phyloP scores from a whole-genome alignment of 1,140 invertebrate genomes.

The Pachypeltis micranthus region DNA sequence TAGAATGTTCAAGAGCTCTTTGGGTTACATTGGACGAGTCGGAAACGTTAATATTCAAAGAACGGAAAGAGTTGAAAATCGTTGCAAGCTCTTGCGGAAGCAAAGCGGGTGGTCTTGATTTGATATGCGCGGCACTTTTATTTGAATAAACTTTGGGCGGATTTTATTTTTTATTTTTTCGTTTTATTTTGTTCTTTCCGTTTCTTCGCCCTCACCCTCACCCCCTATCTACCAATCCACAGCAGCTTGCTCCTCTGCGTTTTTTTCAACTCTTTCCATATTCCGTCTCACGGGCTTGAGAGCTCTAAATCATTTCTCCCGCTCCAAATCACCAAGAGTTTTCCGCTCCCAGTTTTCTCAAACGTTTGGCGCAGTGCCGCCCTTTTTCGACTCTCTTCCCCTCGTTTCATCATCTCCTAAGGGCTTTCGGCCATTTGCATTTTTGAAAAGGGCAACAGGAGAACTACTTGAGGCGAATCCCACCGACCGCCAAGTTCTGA shows the following conservation, averaged over 20 bases:
- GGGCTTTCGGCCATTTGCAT: not conserved
- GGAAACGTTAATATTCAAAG: not conserved
- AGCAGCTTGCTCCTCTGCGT: not conserved
- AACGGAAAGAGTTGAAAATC: conserved; percentile 1
- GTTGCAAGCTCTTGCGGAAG: not conserved
- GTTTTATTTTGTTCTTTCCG: no score
- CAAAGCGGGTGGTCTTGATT: not conserved
- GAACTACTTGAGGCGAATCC: not conserved
- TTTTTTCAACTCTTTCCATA: not conserved
- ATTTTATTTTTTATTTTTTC: conserved; percentile 4
- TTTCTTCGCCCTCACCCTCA: not conserved
- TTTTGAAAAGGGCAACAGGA: not conserved
- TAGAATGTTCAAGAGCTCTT: no score
- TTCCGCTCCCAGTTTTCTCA: not conserved
- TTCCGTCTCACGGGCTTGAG: conserved; percentile 6
- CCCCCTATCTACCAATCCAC: not conserved
- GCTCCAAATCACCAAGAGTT: not conserved
- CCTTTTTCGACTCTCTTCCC: not conserved
- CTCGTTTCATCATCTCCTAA: not conserved
- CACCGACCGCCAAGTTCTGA: no score
- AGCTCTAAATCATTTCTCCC: conserved; percentile 2
- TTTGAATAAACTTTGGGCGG: conserved; percentile 8
- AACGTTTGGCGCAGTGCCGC: not conserved
- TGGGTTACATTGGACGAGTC: no score
- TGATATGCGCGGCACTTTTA: conserved; percentile 7